phyloP scores from a whole-genome alignment of 2,888 invertebrate species.

The Platycnemis pennipes region DNA sequence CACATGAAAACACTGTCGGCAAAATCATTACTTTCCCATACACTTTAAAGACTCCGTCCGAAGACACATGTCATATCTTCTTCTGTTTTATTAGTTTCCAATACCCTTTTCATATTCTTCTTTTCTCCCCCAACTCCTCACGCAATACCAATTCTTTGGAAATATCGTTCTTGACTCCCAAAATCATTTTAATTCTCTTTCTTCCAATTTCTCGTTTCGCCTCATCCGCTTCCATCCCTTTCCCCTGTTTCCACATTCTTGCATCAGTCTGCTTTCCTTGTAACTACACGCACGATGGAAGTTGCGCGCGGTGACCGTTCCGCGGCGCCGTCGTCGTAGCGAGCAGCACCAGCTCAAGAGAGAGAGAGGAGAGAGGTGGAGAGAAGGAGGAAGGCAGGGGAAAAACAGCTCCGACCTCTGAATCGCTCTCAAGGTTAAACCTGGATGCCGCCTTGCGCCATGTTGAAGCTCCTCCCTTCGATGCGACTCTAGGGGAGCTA shows the following conservation, averaged over 20 bases:
- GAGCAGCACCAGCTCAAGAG: neutral
- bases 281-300: slow-evolving; percentile 36
- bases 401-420: slow-evolving; percentile 41
- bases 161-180: too few species aligned
- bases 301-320: slow-evolving; percentile 56
- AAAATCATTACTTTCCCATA: too few species aligned
- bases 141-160: too few species aligned
- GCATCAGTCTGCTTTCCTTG: neutral
- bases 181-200: neutral
- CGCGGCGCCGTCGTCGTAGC: slow-evolving; percentile 48
- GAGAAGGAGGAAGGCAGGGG: neutral
- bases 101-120: neutral
- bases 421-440: slow-evolving; percentile 67
- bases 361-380: neutral
- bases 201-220: neutral
- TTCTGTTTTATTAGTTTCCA: too few species aligned
- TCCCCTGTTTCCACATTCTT: neutral
- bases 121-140: too few species aligned
- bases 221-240: neutral
- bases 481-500: neutral
- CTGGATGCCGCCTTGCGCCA: slow-evolving; percentile 62
- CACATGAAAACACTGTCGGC: too few species aligned
- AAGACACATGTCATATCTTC: neutral
- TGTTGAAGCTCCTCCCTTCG: slow-evolving; percentile 40
- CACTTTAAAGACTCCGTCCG: neutral